Conservation (phyloP, 2,797 vertebrate genomes). For the Pseudochirops cupreus region DNA sequence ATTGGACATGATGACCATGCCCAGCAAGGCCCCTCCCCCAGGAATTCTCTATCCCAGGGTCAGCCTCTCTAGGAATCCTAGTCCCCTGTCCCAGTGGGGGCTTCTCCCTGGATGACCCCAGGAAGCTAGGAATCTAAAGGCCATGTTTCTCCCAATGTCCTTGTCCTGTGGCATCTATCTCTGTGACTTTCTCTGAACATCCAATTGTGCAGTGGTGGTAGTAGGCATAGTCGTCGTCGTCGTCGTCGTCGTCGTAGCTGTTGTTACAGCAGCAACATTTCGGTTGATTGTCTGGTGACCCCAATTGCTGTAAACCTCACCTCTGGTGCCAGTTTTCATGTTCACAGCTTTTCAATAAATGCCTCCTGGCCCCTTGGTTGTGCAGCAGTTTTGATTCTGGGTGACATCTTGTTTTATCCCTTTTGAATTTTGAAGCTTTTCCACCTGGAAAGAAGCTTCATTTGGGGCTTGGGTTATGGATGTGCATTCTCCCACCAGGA, state of each 20-base stretch:
- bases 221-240: not conserved
- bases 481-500: not conserved
- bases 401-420: conserved; percentile 72
- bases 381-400: conserved; percentile 79
- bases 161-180: conserved; percentile 51
- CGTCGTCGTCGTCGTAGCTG: not conserved
- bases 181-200: conserved; percentile 65
- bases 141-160: not conserved
- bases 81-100: conserved; percentile 42
- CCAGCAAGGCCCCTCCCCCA: not conserved
- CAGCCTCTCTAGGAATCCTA: not conserved
- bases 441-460: conserved; percentile 33
- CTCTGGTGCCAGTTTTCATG: conserved; percentile 53
- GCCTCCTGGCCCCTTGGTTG: conserved; percentile 82
- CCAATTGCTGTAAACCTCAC: conserved; percentile 81
- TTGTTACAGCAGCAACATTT: conserved; percentile 54
- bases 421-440: not conserved
- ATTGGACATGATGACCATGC: not conserved
- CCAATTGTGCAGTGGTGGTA: not conserved
- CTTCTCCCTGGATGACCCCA: not conserved
- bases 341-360: conserved; percentile 87
- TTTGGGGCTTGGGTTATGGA: not conserved
- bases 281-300: conserved; percentile 79
- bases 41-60: not conserved
- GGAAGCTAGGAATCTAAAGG: not conserved